Evolutionary conservation across 2,797 vertebrate species (phyloP), one percentile per base, ranked within the genome.

Genomic region (Melopsittacus undulatus): DNA sequence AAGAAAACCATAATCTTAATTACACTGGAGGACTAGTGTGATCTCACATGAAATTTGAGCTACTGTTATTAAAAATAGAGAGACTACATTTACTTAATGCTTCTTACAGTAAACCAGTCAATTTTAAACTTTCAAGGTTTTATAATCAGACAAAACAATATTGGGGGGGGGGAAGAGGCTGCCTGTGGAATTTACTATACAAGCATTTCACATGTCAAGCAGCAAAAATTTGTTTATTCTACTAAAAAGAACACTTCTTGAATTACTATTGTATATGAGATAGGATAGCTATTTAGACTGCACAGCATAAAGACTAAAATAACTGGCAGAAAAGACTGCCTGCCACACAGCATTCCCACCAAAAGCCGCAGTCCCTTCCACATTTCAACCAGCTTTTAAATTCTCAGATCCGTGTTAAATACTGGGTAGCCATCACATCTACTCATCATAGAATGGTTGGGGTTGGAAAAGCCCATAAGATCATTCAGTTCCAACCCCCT

Each of bases 1-100:
- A 95, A 95, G 96, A 97, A 98, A 97, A 90, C 92, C 84, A 95
- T 96, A 97, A 97, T 95, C 93, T 97, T 97, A 97, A 97, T 97
- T 97, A 97, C 82, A 92, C 56, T 92, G 77, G 93, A 97, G 89
- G 87, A 93, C 92, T 96, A 95, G 87, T 87, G 79, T 97, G 96
- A 97, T 96, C 95, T 96, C 94, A 97, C 80, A 89, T 95, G 95
- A 97, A 97, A 98, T 96, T 93, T 96, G 92, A 97, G 94, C 83
- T 97, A 94, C 82, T 87, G n/a, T 96, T 97, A 97, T 96, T 97
- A 97, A 97, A 97, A 97, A 97, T 18, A 97, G 92, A 96, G 93
- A 97, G 89, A 97, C 23, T 90, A 52, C 84, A 96, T 96, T 97
- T 96, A 95, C 84, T 97, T 97, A 97, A 97, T 97, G 77, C 62